A percentile compares a stretch with the other conserved stretches of the same genome.
Conservation (phyloP, 2,888 invertebrate genomes). For the Hemicrepidius hirtus region DNA sequence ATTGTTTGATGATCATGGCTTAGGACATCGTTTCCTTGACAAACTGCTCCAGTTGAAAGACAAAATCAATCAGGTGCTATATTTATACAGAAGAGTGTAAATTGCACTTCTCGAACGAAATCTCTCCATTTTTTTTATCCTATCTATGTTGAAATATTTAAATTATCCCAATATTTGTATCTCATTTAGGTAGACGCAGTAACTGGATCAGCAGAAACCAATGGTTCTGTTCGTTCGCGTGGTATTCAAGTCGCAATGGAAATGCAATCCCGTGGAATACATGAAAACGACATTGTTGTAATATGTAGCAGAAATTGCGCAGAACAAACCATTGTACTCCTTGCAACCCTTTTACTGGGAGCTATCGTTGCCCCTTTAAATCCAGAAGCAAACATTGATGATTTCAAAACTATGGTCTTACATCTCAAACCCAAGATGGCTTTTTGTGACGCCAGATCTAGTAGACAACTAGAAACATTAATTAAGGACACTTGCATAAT, state of each 20-base stretch:
- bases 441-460: constrained; percentile 64
- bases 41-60: constrained; percentile 58
- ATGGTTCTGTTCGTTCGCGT: constrained; percentile 62
- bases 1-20: constrained; percentile 53
- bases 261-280: constrained; percentile 59
- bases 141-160: neutral
- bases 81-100: neutral
- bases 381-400: constrained; percentile 59
- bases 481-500: constrained; percentile 49
- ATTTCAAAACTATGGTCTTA: constrained; percentile 58
- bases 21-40: constrained; percentile 62
- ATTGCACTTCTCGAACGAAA: neutral
- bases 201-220: constrained; percentile 64
- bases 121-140: neutral
- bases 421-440: constrained; percentile 65
- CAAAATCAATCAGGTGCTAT: constrained; percentile 64
- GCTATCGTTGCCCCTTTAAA: constrained; percentile 66
- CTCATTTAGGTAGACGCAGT: constrained; percentile 64
- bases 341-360: constrained; percentile 64
- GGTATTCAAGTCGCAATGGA: constrained; percentile 63
- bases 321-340: constrained; percentile 65
- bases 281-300: constrained; percentile 62
- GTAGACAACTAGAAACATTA: constrained; percentile 61
- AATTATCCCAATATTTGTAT: neutral
- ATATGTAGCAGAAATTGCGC: constrained; percentile 63